Percentiles rank a stretch among this genome's conserved stretches.
Conservation (phyloP, 2,888 invertebrate species). For the Syrista parreyssii region DNA sequence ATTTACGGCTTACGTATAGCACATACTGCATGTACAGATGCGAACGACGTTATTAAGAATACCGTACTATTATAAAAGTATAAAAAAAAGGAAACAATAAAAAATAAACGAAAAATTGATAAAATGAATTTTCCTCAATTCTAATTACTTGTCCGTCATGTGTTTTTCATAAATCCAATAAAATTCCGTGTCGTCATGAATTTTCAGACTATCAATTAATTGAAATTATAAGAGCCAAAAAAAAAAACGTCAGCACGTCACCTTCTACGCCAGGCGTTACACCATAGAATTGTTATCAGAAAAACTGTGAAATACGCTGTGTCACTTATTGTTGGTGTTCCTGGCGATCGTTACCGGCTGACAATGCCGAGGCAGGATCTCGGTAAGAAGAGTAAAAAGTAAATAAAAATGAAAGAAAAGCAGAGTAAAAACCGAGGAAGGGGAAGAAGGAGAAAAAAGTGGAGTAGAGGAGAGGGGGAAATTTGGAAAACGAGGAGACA, state of each 20-base stretch:
- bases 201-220: background rate
- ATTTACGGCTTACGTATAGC: too few species aligned
- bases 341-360: background rate
- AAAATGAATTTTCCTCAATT: background rate
- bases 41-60: too few species aligned
- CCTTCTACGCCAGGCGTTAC: background rate
- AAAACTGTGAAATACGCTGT: background rate
- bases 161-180: background rate
- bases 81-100: too few species aligned
- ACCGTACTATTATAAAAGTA: too few species aligned
- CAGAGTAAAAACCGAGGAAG: background rate
- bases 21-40: too few species aligned
- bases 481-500: background rate
- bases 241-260: background rate
- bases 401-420: slow-evolving; percentile 15
- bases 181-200: background rate
- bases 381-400: background rate
- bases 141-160: background rate
- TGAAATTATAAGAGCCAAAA: background rate
- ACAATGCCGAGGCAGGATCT: background rate
- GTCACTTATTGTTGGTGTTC: background rate
- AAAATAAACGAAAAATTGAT: background rate
- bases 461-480: background rate
- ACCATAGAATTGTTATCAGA: background rate
- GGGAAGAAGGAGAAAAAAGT: background rate